Evolutionary conservation across 2,797 vertebrate species (phyloP), one percentile per base, ranked within the genome.

Genomic region (Melanotaenia boesemani): DNA sequence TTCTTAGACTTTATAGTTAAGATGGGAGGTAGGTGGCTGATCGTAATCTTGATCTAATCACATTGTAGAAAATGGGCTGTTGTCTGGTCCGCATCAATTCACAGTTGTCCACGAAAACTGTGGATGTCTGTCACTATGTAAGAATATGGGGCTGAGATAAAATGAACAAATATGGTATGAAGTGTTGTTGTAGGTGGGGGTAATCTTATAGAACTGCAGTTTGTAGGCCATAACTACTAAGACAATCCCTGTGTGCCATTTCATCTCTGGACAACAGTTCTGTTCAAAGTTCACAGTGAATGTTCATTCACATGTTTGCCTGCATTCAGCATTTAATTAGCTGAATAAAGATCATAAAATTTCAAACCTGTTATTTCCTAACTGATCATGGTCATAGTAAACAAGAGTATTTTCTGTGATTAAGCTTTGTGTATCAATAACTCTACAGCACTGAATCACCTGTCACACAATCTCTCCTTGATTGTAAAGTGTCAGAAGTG

Each of bases 41-140:
- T 60, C 4, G 2, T n/a, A 32, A 66, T 56, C 54, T 67, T 26
- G 22, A 55, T 1, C 1, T 58, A 24, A 64, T 76, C 61, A 41
- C 60, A 32, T 7, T 41, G 60, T 36, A 64, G 67, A 82, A 32
- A 39, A 16, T 55, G 56, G 81, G 54, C 67, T 68, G 60, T 67
- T 72, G 56, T 84, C 79, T 85, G 76, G 76, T 81, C 81, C 73
- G 54, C 68, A 64, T 74, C 32, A 24, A 70, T 86, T 78, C 67
- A 81, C 68, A 77, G 65, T 69, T 68, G 61, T 77, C 59, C 71
- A 82, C 41, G 59, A 56, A 63, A 72, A 60, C n/a, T 59, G 68
- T 68, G 61, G 54, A 77, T 67, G 50, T 72, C 69, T 70, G 66
- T 63, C 67, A 60, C 60, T 54, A 15, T 63, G 22, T 28, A 58